A percentile compares a stretch with the other conserved stretches of the same genome.
Conservation (phyloP, 2,888 invertebrate species). For the Eutolmus rufibarbis region DNA sequence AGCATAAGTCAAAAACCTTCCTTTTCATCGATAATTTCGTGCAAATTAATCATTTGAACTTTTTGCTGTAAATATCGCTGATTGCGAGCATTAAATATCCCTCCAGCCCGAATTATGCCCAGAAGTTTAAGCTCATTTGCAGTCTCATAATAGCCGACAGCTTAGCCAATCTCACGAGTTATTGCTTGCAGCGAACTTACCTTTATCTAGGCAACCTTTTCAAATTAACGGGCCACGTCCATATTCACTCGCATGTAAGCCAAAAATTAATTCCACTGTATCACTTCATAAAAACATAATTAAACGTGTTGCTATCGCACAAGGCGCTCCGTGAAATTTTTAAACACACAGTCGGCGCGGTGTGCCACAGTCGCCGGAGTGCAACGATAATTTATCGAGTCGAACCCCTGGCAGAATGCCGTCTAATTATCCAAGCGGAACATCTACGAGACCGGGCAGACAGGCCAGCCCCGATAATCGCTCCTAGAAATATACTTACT, state of each 20-base stretch:
- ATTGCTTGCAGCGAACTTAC: background rate
- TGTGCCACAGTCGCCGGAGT: background rate
- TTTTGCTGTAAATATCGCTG: background rate
- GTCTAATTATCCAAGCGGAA: conserved; percentile 43
- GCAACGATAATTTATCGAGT: conserved; percentile 22
- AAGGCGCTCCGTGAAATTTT: conserved; percentile 11
- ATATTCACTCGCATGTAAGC: background rate
- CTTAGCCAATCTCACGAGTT: background rate
- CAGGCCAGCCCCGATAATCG: conserved; percentile 3
- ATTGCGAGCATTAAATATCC: background rate
- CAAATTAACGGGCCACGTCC: conserved; percentile 14
- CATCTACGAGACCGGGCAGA: conserved; percentile 28
- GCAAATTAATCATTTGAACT: background rate
- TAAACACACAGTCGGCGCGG: conserved; percentile 1
- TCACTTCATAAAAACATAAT: conserved; percentile 36
- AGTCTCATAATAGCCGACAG: background rate
- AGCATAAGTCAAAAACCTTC: background rate
- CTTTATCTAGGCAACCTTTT: conserved; percentile 20
- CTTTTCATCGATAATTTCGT: background rate
- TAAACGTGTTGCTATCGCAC: conserved; percentile 2
- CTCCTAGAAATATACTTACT: background rate
- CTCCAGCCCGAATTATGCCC: background rate
- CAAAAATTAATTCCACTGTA: conserved; percentile 4
- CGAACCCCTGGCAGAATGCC: conserved; percentile 20
- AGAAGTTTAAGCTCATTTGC: background rate